These are phyloP conservation scores for Coelinius sp. DNA, from an alignment of 2,888 invertebrate genomes.

Conservation along the genomic window DNA sequence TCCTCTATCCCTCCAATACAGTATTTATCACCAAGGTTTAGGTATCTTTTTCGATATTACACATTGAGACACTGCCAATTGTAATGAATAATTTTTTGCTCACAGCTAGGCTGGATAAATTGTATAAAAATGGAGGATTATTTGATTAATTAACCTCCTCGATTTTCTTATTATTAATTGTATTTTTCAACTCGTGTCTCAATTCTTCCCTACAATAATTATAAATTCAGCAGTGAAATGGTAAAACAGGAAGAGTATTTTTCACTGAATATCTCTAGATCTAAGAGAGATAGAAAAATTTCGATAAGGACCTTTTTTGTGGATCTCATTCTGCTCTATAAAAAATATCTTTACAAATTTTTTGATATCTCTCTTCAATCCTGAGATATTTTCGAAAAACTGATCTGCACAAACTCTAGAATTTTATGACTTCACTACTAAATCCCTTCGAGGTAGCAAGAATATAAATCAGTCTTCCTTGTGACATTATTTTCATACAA, in stretches of 20 bases:
- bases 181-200: not conserved
- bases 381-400: too few species aligned
- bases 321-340: too few species aligned
- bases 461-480: slow-evolving; percentile 10
- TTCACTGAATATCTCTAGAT: too few species aligned
- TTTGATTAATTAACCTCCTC: not conserved
- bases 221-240: not conserved
- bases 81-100: not conserved
- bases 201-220: too few species aligned
- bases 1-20: slow-evolving; percentile 68
- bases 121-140: not conserved
- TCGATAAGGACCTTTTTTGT: too few species aligned
- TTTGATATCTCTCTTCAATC: too few species aligned
- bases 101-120: not conserved
- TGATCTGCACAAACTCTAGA: not conserved
- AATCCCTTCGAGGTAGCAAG: not conserved
- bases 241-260: too few species aligned
- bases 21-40: slow-evolving; percentile 69
- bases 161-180: not conserved
- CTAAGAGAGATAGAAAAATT: too few species aligned
- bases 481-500: not conserved
- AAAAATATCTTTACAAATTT: too few species aligned
- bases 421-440: not conserved
- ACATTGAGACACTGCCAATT: not conserved
- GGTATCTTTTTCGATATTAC: slow-evolving; percentile 23